Evolutionary conservation across 2,888 invertebrate species (phyloP), one percentile per base, ranked within the genome.

Genomic region (Acholoe squamosa): DNA sequence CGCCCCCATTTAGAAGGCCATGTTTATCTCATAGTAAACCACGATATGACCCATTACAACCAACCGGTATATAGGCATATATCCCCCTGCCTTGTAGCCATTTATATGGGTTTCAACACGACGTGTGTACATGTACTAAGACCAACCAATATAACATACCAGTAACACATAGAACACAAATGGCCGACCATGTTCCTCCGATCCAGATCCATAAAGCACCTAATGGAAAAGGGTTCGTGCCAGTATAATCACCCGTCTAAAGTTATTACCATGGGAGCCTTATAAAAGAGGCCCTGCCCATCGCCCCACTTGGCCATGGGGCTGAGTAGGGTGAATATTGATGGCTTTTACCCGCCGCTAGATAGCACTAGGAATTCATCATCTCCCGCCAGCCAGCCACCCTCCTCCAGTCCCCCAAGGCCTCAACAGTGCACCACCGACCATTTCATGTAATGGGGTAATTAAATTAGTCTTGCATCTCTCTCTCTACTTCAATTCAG

Each of bases 231-330:
- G 43, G 43, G 43, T 43, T 43, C 43, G 43, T 43, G 43, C 61
- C n/a, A 61, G 61, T 61, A 61, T 61, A 61, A 61, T 61, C 61
- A n/a, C 61, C 61, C 25, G 71, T 71, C 71, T 71, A 71, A 71
- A 71, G 71, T 71, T 71, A 71, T 71, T 71, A 71, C 71, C 7
- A 28, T 28, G 28, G n/a, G 25, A 71, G 28, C 31, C 14, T 25
- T 28, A 71, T 71, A 71, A 71, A 71, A 25, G 71, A 71, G 71
- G 71, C 28, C 31, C 14, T 14, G 71, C 28, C 71, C 28, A 28
- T 61, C 61, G 61, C 61, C 61, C 61, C 14, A 61, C 61, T 61
- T n/a, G n/a, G 61, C 61, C n/a, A 19, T 0, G 12, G 22, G 61
- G 61, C 61, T 19, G 19, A 14, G 71, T 0, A n/a, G 31, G 28